phyloP scores from a whole-genome alignment of 2,797 vertebrate genomes.

The Picus viridis region DNA sequence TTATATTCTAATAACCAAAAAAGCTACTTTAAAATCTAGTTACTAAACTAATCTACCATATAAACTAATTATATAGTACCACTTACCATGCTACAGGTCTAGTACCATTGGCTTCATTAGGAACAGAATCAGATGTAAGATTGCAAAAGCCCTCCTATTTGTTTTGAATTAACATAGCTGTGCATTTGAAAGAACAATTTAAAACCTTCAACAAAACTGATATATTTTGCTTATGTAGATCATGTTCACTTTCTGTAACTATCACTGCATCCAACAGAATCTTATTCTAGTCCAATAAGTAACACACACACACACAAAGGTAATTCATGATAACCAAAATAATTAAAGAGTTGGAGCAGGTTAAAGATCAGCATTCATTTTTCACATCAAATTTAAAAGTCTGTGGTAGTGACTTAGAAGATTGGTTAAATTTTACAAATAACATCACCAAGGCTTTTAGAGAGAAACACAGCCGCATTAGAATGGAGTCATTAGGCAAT shows the following conservation, averaged over 20 bases:
- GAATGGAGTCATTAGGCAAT: slow-evolving; percentile 83
- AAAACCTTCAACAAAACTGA: background rate
- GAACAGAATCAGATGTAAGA: background rate
- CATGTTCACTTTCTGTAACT: background rate
- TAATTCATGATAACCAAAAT: slow-evolving; percentile 59
- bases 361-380: slow-evolving; percentile 76
- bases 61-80: background rate
- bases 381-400: slow-evolving; percentile 81
- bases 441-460: slow-evolving; percentile 77
- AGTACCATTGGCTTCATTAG: background rate
- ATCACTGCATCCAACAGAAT: slow-evolving; percentile 6
- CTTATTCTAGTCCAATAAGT: slow-evolving; percentile 48
- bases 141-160: background rate
- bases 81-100: background rate
- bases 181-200: background rate
- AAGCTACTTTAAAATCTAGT: background rate
- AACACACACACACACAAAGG: slow-evolving; percentile 10
- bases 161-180: background rate
- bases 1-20: background rate
- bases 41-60: background rate
- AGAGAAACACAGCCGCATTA: slow-evolving; percentile 76
- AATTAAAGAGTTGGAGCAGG: slow-evolving; percentile 74
- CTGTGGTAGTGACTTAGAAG: slow-evolving; percentile 74
- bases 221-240: background rate
- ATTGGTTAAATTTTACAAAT: slow-evolving; percentile 83